Percentiles rank a stretch among this genome's conserved stretches.
These are phyloP conservation scores for Hemibagrus wyckioides DNA, from an alignment of 2,113 vertebrate genomes.

Conservation along the genomic window DNA sequence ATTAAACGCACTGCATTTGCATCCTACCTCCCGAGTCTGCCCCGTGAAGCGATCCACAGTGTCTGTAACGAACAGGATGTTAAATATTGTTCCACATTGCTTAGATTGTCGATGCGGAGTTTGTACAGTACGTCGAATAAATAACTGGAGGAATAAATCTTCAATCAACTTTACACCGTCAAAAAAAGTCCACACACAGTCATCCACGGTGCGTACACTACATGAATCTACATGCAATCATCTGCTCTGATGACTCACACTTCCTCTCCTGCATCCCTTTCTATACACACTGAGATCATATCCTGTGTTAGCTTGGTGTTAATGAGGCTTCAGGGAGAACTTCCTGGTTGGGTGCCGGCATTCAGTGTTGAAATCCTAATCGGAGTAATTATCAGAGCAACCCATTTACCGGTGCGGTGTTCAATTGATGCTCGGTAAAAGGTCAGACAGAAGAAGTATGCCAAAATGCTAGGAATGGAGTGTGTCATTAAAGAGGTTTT, in stretches of 20 bases:
- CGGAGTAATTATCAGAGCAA: slow-evolving; percentile 16
- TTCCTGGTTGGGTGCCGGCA: background rate
- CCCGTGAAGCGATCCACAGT: too few relatives aligned
- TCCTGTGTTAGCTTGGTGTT: slow-evolving; percentile 33
- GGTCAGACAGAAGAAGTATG: background rate
- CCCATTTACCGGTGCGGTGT: background rate
- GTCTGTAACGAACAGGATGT: background rate
- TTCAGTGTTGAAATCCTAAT: slow-evolving; percentile 10
- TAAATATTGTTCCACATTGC: background rate
- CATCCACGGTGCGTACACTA: background rate
- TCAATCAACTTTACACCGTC: background rate
- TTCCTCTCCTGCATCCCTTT: slow-evolving; percentile 28
- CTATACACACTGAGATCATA: slow-evolving; percentile 38
- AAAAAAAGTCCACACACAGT: background rate
- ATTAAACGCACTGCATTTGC: too few relatives aligned
- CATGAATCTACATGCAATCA: slow-evolving; percentile 20
- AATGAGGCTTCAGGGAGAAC: slow-evolving; percentile 36
- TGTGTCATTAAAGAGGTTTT: background rate
- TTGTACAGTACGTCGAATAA: background rate
- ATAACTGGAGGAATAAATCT: background rate
- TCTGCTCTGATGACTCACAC: slow-evolving; percentile 40
- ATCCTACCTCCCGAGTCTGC: too few relatives aligned
- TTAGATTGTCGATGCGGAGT: background rate
- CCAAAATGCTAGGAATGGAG: slow-evolving; percentile 9
- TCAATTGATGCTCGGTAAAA: slow-evolving; percentile 23